A percentile compares a stretch with the other conserved stretches of the same genome.
Conservation (phyloP, 2,797 vertebrate genomes). For the Cuculus canorus region DNA sequence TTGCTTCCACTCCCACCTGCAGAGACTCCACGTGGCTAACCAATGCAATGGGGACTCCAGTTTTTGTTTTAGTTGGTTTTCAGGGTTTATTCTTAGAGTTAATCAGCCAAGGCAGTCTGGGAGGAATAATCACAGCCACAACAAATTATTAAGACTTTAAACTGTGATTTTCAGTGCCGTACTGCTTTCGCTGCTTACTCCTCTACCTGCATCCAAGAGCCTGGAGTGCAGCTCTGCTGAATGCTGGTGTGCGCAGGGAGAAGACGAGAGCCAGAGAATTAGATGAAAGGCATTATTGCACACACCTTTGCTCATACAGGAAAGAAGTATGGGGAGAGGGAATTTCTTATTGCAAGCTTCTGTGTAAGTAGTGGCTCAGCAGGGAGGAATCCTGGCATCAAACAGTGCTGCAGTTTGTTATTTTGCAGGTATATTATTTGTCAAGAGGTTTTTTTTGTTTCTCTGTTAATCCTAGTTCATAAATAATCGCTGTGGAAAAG, state of each 20-base stretch:
- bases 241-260: not conserved
- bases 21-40: accelerated
- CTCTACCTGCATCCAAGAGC: not conserved
- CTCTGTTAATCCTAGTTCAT: not conserved
- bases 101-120: not conserved
- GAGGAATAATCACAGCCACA: not conserved
- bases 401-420: not conserved
- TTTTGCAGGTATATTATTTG: not conserved
- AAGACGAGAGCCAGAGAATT: not conserved
- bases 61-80: not conserved
- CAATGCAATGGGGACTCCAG: not conserved
- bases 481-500: not conserved
- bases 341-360: not conserved
- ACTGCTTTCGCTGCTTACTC: accelerated
- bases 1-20: not conserved
- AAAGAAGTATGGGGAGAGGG: not conserved
- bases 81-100: not conserved
- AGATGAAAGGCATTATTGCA: not conserved
- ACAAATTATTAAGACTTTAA: not conserved
- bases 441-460: not conserved
- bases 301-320: not conserved
- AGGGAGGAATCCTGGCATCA: not conserved
- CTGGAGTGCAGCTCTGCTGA: not conserved
- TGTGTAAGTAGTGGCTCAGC: not conserved
- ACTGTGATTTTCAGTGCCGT: accelerated